Evolutionary conservation across 1,140 invertebrate species (phyloP), one percentile per base, ranked within the genome.

Genomic region (Ostrea denselamellosa): DNA sequence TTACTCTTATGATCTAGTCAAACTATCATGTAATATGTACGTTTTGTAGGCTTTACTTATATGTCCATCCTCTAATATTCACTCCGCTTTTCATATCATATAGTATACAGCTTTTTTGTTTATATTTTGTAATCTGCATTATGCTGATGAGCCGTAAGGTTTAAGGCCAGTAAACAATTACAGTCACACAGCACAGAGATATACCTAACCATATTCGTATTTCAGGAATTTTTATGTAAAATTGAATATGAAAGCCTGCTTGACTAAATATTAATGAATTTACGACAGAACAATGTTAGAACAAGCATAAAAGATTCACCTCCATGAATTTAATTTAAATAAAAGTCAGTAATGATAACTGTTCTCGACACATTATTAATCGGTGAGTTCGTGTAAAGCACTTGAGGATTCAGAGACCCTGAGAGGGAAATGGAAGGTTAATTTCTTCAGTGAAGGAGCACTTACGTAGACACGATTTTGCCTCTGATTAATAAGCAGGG

Each of bases 261-360:
- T 77, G 68, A 77, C 68, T 25, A 77, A 10, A 44, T 44, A 44
- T 25, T 77, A 28, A 77, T 77, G 68, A 77, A 12, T 77, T 77
- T 77, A 77, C 25, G 68, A 77, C 25, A 34, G 34, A 77, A 28
- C 68, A 12, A 28, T 77, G 68, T 77, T 28, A 77, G 28, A 77
- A 77, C 68, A 77, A 77, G 68, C 68, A 77, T 77, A 77, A 77
- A 77, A 44, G 28, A 77, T 77, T 77, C 68, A 77, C 68, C 68
- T 77, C 14, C 68, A 77, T 34, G 14, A 77, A 34, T 77, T 77
- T 77, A 34, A 34, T 77, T 77, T 7, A 14, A 77, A 77, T 77
- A 77, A 28, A 77, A 28, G 22, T 34, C 22, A 28, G 9, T 34
- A 77, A 77, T 25, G 25, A 77, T 77, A 77, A 77, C 68, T 12